These are phyloP conservation scores for Gadus macrocephalus DNA, from an alignment of 2,113 vertebrate species.

Conservation along the genomic window DNA sequence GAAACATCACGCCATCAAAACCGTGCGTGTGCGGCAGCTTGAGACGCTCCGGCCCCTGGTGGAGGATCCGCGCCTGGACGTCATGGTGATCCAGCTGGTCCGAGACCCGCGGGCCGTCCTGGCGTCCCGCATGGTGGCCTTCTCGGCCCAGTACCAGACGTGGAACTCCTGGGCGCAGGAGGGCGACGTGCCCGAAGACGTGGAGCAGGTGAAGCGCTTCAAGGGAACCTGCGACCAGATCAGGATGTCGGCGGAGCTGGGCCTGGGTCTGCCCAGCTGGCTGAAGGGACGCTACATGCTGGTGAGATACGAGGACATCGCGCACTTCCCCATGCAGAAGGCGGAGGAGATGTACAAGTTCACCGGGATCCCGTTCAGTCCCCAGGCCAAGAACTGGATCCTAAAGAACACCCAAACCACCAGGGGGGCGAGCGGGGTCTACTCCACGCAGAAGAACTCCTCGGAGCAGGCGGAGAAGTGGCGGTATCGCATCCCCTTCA, in stretches of 20 bases:
- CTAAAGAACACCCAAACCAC: conserved; percentile 83
- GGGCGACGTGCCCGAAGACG: conserved; percentile 75
- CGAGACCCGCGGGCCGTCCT: conserved; percentile 89
- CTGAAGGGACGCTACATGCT: conserved; percentile 88
- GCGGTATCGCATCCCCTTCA: conserved; percentile 90
- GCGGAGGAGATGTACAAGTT: conserved; percentile 91
- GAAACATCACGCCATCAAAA: conserved; percentile 85
- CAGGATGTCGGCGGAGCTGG: conserved; percentile 83
- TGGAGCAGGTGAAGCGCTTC: conserved; percentile 85
- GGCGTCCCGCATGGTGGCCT: conserved; percentile 93
- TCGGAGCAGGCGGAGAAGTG: conserved; percentile 94
- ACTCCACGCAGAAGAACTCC: conserved; percentile 93
- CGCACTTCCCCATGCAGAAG: conserved; percentile 83
- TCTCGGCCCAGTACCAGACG: conserved; percentile 83
- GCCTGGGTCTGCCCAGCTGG: conserved; percentile 83
- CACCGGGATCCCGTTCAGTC: conserved; percentile 83
- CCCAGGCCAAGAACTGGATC: conserved; percentile 88
- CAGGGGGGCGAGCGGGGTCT: conserved; percentile 73
- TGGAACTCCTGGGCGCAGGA: conserved; percentile 88
- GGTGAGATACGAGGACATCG: conserved; percentile 94
- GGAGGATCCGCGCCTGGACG: conserved; percentile 84
- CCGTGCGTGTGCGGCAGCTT: conserved; percentile 85
- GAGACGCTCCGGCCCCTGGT: conserved; percentile 84
- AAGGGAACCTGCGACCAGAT: conserved; percentile 89
- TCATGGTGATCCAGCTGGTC: conserved; percentile 90